Evolutionary conservation across 2,888 invertebrate species (phyloP).

Genomic region (Ametastegia equiseti): DNA sequence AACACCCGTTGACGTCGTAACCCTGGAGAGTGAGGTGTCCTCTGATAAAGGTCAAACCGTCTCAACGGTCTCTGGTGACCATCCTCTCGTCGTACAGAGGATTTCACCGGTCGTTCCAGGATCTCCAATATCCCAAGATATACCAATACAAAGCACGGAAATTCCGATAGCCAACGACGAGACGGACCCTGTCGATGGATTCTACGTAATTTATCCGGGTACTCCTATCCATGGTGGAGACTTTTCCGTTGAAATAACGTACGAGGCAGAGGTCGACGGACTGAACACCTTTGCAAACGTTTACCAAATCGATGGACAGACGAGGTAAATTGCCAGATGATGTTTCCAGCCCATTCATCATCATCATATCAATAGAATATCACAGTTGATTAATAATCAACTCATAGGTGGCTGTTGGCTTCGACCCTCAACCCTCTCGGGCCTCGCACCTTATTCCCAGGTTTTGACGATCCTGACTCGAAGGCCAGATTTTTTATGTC

Average conservation of each 20-base stretch:
- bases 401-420: conserved; percentile 61
- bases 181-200: conserved; percentile 59
- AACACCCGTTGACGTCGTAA: background rate
- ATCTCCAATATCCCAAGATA: background rate
- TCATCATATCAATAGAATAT: background rate
- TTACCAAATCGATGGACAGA: conserved; percentile 7
- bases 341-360: background rate
- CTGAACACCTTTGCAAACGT: background rate
- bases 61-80: background rate
- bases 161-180: conserved; percentile 59
- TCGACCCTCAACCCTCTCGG: conserved; percentile 60
- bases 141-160: conserved; percentile 47
- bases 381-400: background rate
- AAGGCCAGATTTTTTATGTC: conserved; percentile 88
- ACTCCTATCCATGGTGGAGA: conserved; percentile 57
- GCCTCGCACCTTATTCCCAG: conserved; percentile 64
- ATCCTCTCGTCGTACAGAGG: background rate
- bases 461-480: conserved; percentile 85
- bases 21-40: background rate
- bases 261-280: conserved; percentile 58
- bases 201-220: conserved; percentile 60
- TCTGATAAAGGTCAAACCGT: background rate
- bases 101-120: background rate
- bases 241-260: conserved; percentile 66
- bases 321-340: background rate